Percentiles rank a stretch among this genome's conserved stretches.
phyloP scores from a whole-genome alignment of 2,113 vertebrate species.

The Ctenomys sociabilis region DNA sequence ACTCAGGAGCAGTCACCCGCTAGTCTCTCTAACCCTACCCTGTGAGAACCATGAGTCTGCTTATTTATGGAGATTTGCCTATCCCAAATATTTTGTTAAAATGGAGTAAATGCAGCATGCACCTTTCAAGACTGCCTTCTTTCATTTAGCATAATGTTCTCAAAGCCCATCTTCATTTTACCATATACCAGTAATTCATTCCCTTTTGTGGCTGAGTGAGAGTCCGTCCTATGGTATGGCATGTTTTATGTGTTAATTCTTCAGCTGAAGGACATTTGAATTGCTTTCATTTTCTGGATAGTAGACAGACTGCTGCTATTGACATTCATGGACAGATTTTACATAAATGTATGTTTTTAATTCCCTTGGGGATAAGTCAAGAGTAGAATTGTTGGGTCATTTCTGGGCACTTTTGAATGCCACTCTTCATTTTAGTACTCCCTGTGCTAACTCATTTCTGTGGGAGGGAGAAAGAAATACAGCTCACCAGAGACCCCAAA shows the following conservation, averaged over 20 bases:
- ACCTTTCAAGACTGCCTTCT: not conserved
- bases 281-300: not conserved
- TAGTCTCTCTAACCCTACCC: not conserved
- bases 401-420: not conserved
- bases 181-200: not conserved
- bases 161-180: not conserved
- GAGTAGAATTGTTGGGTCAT: not conserved
- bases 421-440: not conserved
- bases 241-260: not conserved
- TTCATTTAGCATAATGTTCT: not conserved
- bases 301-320: not conserved
- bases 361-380: not conserved
- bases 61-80: not conserved
- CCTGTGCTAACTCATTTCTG: not conserved
- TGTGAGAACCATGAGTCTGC: not conserved
- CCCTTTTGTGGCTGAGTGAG: not conserved
- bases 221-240: not conserved
- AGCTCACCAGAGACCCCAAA: not conserved
- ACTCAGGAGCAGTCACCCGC: not conserved
- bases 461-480: not conserved
- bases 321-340: not conserved
- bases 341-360: not conserved
- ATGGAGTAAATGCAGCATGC: not conserved
- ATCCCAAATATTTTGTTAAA: constrained; percentile 35
- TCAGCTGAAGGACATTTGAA: not conserved